phyloP scores from a whole-genome alignment of 1,140 invertebrate species.

The Luehdorfia chinensis region DNA sequence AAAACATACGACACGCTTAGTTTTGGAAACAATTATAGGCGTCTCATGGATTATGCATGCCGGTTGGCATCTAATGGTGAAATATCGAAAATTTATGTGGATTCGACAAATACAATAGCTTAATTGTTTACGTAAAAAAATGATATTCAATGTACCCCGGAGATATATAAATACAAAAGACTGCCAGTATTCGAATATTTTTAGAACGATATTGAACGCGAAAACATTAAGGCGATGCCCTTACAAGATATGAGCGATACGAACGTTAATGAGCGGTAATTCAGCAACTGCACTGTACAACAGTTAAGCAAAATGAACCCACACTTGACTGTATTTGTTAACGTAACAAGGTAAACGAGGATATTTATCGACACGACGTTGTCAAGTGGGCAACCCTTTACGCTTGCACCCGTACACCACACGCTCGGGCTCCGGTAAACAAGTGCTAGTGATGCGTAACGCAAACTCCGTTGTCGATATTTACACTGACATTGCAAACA shows the following conservation, averaged over 20 bases:
- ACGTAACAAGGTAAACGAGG: slow-evolving; percentile 61
- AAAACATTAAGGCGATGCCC: not conserved
- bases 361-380: slow-evolving; percentile 65
- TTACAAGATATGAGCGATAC: slow-evolving; percentile 9
- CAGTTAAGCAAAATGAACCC: slow-evolving; percentile 45
- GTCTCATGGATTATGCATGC: slow-evolving; percentile 52
- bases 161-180: slow-evolving; percentile 2
- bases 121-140: slow-evolving; percentile 18
- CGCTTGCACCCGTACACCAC: slow-evolving; percentile 45
- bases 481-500: slow-evolving; percentile 67
- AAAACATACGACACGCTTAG: slow-evolving; percentile 47
- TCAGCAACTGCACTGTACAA: slow-evolving; percentile 34
- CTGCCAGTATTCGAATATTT: not conserved
- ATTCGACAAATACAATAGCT: slow-evolving; percentile 44
- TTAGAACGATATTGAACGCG: not conserved
- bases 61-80: slow-evolving; percentile 36
- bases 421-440: slow-evolving; percentile 51
- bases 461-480: slow-evolving; percentile 72
- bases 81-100: slow-evolving; percentile 51
- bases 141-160: not conserved
- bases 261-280: slow-evolving; percentile 33
- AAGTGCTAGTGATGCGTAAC: slow-evolving; percentile 74
- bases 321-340: slow-evolving; percentile 58
- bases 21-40: slow-evolving; percentile 65
- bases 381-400: slow-evolving; percentile 69